Evolutionary conservation across 2,113 vertebrate genomes (phyloP).

Genomic region (Percopsis transmontana): DNA sequence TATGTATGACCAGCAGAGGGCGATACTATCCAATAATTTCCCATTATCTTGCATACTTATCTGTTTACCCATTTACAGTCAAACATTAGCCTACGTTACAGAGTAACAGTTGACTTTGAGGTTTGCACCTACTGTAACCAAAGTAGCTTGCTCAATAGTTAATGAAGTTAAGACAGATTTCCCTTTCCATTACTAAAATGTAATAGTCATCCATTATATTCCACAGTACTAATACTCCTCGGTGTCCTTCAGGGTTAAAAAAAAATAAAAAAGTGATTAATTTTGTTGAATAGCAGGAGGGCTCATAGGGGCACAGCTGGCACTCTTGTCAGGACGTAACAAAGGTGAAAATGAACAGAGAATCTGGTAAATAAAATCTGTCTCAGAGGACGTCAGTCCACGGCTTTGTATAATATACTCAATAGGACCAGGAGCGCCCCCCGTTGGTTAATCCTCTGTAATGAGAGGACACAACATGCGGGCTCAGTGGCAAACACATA

Average conservation of each 20-base stretch:
- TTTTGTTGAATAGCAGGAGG: constrained; percentile 44
- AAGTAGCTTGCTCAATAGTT: no score
- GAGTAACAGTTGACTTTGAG: background rate
- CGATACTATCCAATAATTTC: constrained; percentile 55
- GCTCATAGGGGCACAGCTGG: constrained; percentile 41
- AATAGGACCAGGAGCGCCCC: constrained; percentile 26
- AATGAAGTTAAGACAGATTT: background rate
- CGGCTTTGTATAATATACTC: constrained; percentile 18
- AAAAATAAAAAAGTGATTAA: constrained; percentile 25
- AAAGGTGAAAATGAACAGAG: constrained; percentile 67
- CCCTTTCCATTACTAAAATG: background rate
- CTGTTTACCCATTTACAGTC: background rate
- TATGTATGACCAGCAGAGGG: constrained; percentile 68
- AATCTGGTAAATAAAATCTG: constrained; percentile 60
- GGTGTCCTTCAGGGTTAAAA: constrained; percentile 13
- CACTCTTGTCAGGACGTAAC: constrained; percentile 41
- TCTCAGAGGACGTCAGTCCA: constrained; percentile 57
- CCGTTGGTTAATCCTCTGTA: constrained; percentile 54
- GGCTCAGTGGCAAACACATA: constrained; percentile 16
- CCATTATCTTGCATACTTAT: background rate
- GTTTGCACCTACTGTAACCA: background rate
- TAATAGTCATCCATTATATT: background rate
- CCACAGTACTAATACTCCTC: constrained; percentile 10
- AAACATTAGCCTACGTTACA: background rate
- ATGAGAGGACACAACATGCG: constrained; percentile 35